Evolutionary conservation across 2,113 vertebrate genomes (phyloP).

Genomic region (Nothocercus julius): DNA sequence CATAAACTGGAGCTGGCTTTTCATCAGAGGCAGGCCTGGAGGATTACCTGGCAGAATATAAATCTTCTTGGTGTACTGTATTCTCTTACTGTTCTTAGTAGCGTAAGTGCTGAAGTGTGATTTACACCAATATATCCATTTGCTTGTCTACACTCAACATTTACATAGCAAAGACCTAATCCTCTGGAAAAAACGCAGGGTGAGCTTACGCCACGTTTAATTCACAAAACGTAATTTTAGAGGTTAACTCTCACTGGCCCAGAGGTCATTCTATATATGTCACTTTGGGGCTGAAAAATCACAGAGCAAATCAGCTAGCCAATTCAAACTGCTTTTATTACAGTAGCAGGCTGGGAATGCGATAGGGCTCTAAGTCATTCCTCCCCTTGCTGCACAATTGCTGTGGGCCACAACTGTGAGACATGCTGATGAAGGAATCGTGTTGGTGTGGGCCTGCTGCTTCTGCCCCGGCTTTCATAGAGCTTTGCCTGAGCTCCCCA

Average conservation of each 20-base stretch:
- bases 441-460: accelerated
- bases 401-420: background rate
- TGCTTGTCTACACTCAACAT: constrained; percentile 27
- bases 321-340: background rate
- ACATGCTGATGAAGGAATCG: background rate
- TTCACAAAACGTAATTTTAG: background rate
- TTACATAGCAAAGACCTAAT: constrained; percentile 28
- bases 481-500: accelerated
- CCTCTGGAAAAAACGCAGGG: background rate
- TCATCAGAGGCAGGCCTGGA: background rate
- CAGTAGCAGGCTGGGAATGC: background rate
- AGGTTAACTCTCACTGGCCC: background rate
- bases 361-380: background rate
- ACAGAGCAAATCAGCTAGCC: background rate
- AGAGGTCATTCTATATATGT: background rate
- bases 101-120: constrained; percentile 52
- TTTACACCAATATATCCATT: constrained; percentile 25
- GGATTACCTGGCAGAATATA: constrained; percentile 25
- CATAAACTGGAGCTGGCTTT: background rate
- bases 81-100: constrained; percentile 37
- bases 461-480: background rate
- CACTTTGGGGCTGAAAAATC: background rate
- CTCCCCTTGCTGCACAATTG: background rate
- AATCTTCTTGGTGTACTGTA: constrained; percentile 48
- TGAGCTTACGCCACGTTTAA: background rate